These are phyloP conservation scores for Cyprinodon variegatus DNA, from an alignment of 2,113 vertebrate species.

Conservation along the genomic window DNA sequence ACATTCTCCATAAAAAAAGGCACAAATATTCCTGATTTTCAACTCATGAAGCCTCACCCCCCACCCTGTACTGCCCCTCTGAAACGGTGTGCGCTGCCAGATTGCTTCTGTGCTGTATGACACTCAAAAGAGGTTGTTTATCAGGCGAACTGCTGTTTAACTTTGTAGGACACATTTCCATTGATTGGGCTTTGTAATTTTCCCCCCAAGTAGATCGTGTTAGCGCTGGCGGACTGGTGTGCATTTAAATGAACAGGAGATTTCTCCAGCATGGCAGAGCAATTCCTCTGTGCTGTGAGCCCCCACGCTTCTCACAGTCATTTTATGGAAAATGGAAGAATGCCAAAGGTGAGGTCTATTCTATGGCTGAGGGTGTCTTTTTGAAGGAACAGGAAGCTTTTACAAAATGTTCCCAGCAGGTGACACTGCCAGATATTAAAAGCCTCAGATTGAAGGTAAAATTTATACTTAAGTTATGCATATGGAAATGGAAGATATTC, in stretches of 20 bases:
- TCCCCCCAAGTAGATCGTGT: slow-evolving; percentile 64
- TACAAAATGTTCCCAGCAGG: slow-evolving; percentile 16
- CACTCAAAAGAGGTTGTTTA: slow-evolving; percentile 63
- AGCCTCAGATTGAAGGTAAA: slow-evolving; percentile 19
- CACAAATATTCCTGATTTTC: slow-evolving; percentile 31
- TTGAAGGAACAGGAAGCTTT: slow-evolving; percentile 1
- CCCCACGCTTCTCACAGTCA: slow-evolving; percentile 22
- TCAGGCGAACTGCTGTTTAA: slow-evolving; percentile 66
- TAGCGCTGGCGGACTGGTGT: slow-evolving; percentile 38
- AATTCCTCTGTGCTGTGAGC: slow-evolving; percentile 17
- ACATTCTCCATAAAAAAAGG: slow-evolving; percentile 12
- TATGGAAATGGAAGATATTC: slow-evolving; percentile 20
- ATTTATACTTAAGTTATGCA: slow-evolving; percentile 3
- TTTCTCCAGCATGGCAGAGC: slow-evolving; percentile 46
- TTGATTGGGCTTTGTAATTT: slow-evolving; percentile 74
- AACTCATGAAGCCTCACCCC: slow-evolving; percentile 7
- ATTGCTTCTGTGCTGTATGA: slow-evolving; percentile 50
- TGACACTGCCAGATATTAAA: background rate
- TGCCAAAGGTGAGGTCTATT: slow-evolving; percentile 25
- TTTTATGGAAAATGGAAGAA: slow-evolving; percentile 20
- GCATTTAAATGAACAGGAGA: slow-evolving; percentile 59
- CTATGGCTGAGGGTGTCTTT: background rate
- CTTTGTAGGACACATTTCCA: slow-evolving; percentile 70
- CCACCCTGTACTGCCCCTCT: slow-evolving; percentile 19
- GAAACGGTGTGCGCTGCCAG: slow-evolving; percentile 46